These are phyloP conservation scores for Gonatopus flavifemur DNA, from an alignment of 1,140 invertebrate species.

Conservation along the genomic window DNA sequence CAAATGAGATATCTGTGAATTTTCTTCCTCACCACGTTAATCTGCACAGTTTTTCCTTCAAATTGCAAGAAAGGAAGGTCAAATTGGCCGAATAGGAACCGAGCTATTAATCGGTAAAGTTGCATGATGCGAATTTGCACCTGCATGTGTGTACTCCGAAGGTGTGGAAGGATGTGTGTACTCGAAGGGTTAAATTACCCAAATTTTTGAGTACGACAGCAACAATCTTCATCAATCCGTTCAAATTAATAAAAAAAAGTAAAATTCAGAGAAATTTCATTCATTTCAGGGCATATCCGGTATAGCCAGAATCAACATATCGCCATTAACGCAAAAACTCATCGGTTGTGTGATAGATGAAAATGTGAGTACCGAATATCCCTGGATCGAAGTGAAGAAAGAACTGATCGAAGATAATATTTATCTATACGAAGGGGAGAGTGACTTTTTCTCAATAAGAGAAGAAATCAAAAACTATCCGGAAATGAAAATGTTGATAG, in stretches of 20 bases:
- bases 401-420: conserved; percentile 64
- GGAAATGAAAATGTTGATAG: conserved; percentile 65
- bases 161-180: neutral
- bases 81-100: too few relatives aligned
- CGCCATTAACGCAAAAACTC: conserved; percentile 54
- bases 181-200: neutral
- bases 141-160: neutral
- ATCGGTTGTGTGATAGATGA: conserved; percentile 58
- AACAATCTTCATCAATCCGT: neutral
- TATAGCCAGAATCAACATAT: conserved; percentile 44
- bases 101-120: too few relatives aligned
- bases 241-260: neutral
- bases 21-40: too few relatives aligned
- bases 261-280: neutral
- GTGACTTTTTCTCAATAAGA: conserved; percentile 62
- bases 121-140: neutral
- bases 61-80: too few relatives aligned
- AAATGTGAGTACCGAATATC: conserved; percentile 69
- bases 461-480: conserved; percentile 58
- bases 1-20: too few relatives aligned
- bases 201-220: neutral
- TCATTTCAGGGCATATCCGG: conserved; percentile 32
- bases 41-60: too few relatives aligned
- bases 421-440: conserved; percentile 56
- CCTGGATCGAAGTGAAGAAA: conserved; percentile 70